Evolutionary conservation across 1,140 invertebrate genomes (phyloP).

Genomic region (Nephotettix cincticeps): DNA sequence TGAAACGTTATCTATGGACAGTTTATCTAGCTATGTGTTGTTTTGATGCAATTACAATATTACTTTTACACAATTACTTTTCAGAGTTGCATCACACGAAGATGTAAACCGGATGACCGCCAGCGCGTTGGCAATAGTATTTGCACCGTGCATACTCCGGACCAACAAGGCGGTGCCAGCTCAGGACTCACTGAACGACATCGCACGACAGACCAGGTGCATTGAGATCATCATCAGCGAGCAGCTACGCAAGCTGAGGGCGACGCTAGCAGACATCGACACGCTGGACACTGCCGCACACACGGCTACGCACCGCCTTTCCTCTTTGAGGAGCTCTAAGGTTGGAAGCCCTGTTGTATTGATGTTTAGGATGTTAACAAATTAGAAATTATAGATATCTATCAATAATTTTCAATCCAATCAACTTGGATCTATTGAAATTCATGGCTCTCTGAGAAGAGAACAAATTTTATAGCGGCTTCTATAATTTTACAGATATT

Average conservation of each 20-base stretch:
- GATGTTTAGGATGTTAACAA: too few species aligned
- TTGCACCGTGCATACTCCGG: conserved; percentile 90
- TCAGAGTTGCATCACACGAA: conserved; percentile 78
- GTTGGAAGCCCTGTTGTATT: conserved; percentile 47
- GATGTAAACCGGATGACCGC: conserved; percentile 90
- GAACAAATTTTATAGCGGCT: too few species aligned
- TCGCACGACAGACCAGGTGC: conserved; percentile 76
- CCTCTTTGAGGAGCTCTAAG: conserved; percentile 70
- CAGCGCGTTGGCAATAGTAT: conserved; percentile 89
- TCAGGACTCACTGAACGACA: conserved; percentile 84
- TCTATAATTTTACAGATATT: conserved; percentile 50
- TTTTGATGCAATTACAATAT: too few species aligned
- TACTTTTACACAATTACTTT: too few species aligned
- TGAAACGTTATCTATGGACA: too few species aligned
- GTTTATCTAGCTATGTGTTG: too few species aligned
- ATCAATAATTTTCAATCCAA: too few species aligned
- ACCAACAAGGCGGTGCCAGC: conserved; percentile 83
- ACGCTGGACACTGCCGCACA: conserved; percentile 81
- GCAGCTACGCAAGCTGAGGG: conserved; percentile 69
- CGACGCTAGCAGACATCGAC: conserved; percentile 84
- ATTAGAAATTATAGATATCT: too few species aligned
- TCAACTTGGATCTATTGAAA: too few species aligned
- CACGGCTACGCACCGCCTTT: conserved; percentile 71
- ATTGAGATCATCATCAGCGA: conserved; percentile 87
- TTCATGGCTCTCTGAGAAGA: too few species aligned